Base-by-base conservation (phyloP, 2,888 invertebrate species). In the Mimumesa dahlbomi region DNA sequence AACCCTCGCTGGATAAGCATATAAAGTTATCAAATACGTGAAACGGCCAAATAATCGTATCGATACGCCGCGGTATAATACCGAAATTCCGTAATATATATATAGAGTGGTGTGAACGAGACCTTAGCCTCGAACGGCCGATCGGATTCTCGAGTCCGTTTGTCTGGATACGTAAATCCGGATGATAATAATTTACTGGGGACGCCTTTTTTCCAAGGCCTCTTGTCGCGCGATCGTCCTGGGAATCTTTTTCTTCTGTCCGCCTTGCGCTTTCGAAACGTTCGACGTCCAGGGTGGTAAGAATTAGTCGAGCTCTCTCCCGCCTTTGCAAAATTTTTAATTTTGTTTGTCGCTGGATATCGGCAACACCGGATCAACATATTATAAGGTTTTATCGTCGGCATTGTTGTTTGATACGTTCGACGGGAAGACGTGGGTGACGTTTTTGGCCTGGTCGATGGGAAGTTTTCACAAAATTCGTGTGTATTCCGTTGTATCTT, bases 161-260 rank as follows among this genome's bases (percentile, higher is more conserved):
- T 75, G 61, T 66, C 54, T 52, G 68, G 43, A 48, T 69, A 52
- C 79, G 78, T 79, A 81, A 79, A 75, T 79, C 78, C 64, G 78
- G 79, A 79, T 79, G 72, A 72, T 72, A 64, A 64, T 72, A 71
- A 72, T 64, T 72, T 72, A 64, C 71, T 29, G n/a, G 59, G 25
- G 59, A 46, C 43, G 57, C 58, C 56, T 43, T 70, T 63, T 56
- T 57, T 62, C 49, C 52, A 34, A 38, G 38, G 4, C 5, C 16
- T 34, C 36, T 40, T 21, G 52, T 58, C 42, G 16, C 54, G 13
- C 25, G 21, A 16, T 48, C 19, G 38, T 50, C 58, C 36, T 9
- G 42, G 13, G 48, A 63, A 62, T 57, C 56, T 54, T 36, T 50
- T 71, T 42, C 45, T 40, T 13, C 46, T 9, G 13, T 22, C 45